Evolutionary conservation across 2,113 vertebrate genomes (phyloP).

Genomic region (Platysternon megacephalum): DNA sequence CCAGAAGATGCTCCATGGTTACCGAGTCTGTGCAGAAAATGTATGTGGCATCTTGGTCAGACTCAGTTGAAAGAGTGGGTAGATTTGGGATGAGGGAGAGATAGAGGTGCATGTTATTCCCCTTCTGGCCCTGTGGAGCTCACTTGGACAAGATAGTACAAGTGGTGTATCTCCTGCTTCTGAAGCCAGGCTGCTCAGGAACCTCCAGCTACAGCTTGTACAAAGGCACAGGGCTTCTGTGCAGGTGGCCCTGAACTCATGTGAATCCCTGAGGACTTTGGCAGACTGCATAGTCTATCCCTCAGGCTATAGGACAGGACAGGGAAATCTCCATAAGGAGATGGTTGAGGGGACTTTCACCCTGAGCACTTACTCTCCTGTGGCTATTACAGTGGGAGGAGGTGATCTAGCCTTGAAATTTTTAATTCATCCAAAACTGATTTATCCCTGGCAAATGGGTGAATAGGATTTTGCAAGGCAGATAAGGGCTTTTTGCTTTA

Average conservation of each 20-base stretch:
- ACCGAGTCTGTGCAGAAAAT: background rate
- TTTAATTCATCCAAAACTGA: conserved; percentile 25
- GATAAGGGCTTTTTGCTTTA: background rate
- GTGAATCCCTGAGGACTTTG: background rate
- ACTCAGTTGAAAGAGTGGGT: background rate
- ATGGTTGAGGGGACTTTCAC: accelerated
- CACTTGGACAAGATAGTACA: background rate
- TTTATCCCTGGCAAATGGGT: background rate
- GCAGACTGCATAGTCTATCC: background rate
- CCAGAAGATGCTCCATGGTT: background rate
- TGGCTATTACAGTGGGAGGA: conserved; percentile 8
- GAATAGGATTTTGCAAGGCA: conserved; percentile 13
- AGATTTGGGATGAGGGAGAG: background rate
- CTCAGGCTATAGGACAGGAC: background rate
- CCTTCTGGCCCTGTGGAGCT: background rate
- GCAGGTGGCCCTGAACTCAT: background rate
- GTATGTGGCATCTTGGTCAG: background rate
- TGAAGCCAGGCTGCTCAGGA: accelerated
- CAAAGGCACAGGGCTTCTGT: background rate
- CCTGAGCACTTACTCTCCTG: conserved; percentile 19
- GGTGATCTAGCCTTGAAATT: background rate
- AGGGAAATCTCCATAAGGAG: background rate
- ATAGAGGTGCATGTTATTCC: background rate
- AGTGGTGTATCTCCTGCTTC: background rate
- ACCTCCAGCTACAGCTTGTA: background rate